Evolutionary conservation across 2,797 vertebrate genomes (phyloP).

Genomic region (Rhadinocentrus ornatus): DNA sequence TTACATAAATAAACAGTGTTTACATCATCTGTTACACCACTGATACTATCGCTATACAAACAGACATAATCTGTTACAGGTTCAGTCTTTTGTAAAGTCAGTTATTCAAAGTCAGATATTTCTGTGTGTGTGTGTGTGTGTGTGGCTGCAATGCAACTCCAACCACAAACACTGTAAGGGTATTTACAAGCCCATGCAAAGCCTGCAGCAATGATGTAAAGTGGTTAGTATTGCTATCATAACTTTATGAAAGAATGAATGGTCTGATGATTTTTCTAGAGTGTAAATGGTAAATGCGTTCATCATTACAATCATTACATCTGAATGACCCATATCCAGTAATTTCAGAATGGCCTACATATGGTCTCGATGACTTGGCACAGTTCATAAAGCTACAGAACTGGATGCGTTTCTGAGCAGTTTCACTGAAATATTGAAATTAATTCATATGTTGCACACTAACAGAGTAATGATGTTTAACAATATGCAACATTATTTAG

Average conservation of each 20-base stretch:
- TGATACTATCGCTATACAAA: constrained; percentile 70
- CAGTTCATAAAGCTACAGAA: constrained; percentile 33
- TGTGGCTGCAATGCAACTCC: constrained; percentile 22
- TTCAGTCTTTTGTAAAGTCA: constrained; percentile 40
- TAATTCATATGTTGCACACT: constrained; percentile 22
- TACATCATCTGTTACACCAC: constrained; percentile 69
- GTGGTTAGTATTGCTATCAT: constrained; percentile 56
- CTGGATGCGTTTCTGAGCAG: constrained; percentile 2
- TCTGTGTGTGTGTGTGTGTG: constrained; percentile 16
- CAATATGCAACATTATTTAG: constrained; percentile 64
- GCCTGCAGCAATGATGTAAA: constrained; percentile 48
- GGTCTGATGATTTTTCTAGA: constrained; percentile 14
- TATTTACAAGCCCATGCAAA: constrained; percentile 69
- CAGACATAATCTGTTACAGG: constrained; percentile 57
- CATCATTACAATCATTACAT: constrained; percentile 14
- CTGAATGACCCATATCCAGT: constrained; percentile 14
- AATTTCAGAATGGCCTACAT: constrained; percentile 13
- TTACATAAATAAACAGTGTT: constrained; percentile 73
- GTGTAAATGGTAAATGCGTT: neutral
- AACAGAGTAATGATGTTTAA: constrained; percentile 49
- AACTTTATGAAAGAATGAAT: constrained; percentile 14
- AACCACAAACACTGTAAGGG: constrained; percentile 46
- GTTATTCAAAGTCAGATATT: constrained; percentile 35
- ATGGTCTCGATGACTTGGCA: constrained; percentile 46
- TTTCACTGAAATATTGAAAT: constrained; percentile 19